Percentiles rank a stretch among this genome's conserved stretches.
phyloP scores from a whole-genome alignment of 2,888 invertebrate species.

The Tinea trinotella region DNA sequence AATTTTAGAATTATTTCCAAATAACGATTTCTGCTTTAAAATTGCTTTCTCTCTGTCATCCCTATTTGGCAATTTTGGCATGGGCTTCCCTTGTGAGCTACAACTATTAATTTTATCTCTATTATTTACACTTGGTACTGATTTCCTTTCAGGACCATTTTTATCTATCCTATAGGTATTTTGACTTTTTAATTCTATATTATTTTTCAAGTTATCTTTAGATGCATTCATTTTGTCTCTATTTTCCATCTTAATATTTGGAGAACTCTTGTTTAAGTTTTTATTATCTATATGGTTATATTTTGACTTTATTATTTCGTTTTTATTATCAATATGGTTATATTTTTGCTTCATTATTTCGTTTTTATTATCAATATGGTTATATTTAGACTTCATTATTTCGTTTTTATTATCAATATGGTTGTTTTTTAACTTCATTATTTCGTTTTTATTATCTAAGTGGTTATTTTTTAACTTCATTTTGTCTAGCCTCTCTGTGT shows the following conservation, averaged over 20 bases:
- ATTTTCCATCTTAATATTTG: slow-evolving; percentile 36
- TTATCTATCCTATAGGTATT: slow-evolving; percentile 67
- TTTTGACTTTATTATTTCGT: slow-evolving; percentile 53
- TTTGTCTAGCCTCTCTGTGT: slow-evolving; percentile 47
- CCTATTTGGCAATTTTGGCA: slow-evolving; percentile 34
- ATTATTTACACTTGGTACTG: slow-evolving; percentile 32
- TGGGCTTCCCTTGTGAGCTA: slow-evolving; percentile 40
- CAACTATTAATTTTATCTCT: slow-evolving; percentile 45
- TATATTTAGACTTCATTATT: too few relatives aligned
- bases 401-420: too few relatives aligned
- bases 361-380: too few relatives aligned
- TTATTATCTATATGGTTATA: slow-evolving; percentile 35
- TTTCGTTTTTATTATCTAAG: too few relatives aligned
- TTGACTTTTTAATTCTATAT: slow-evolving; percentile 60
- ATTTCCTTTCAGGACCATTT: slow-evolving; percentile 48
- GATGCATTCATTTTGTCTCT: slow-evolving; percentile 30
- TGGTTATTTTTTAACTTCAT: slow-evolving; percentile 41
- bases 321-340: too few relatives aligned
- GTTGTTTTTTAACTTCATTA: too few relatives aligned
- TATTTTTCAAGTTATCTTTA: slow-evolving; percentile 40
- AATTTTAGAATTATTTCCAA: background rate
- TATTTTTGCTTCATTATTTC: too few relatives aligned
- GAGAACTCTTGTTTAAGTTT: background rate
- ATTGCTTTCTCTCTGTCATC: background rate
- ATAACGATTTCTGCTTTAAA: background rate